phyloP scores from a whole-genome alignment of 2,888 invertebrate genomes.

The Hesperia comma region DNA sequence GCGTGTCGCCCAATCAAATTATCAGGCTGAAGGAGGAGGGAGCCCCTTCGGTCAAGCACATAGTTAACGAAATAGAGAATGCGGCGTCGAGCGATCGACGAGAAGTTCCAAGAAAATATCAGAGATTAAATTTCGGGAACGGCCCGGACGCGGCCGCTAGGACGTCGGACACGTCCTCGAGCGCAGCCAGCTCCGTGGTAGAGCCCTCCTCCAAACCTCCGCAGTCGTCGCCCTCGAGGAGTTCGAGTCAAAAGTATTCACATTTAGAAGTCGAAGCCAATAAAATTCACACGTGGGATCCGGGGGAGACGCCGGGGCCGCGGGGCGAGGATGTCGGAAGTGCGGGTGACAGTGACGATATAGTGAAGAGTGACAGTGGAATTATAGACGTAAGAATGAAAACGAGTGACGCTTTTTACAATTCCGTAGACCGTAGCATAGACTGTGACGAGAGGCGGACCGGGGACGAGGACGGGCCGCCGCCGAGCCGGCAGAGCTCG shows the following conservation, averaged over 20 bases:
- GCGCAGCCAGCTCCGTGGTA: constrained; percentile 39
- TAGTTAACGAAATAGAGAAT: constrained; percentile 89
- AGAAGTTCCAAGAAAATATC: constrained; percentile 58
- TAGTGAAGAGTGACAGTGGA: constrained; percentile 81
- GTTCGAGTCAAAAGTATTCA: constrained; percentile 58
- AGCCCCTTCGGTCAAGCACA: constrained; percentile 86
- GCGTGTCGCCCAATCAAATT: constrained; percentile 95
- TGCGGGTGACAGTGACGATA: constrained; percentile 68
- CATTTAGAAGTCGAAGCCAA: constrained; percentile 65
- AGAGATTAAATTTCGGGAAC: constrained; percentile 59
- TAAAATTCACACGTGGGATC: constrained; percentile 87
- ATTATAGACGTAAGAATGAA: constrained; percentile 74
- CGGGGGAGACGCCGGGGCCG: constrained; percentile 79
- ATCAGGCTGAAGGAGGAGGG: constrained; percentile 88
- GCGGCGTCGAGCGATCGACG: constrained; percentile 67
- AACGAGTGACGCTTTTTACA: constrained; percentile 87
- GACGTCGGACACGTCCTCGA: constrained; percentile 48
- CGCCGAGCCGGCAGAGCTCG: constrained; percentile 87
- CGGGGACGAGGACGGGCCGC: constrained; percentile 61
- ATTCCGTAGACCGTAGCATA: constrained; percentile 88
- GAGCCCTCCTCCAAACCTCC: constrained; percentile 49
- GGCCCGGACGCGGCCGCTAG: constrained; percentile 52
- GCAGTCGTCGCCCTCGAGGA: constrained; percentile 62
- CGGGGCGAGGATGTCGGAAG: constrained; percentile 59
- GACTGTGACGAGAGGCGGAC: constrained; percentile 77